A percentile compares a stretch with the other conserved stretches of the same genome.
Evolutionary conservation across 2,888 invertebrate genomes (phyloP).

Genomic region (Tipula helvola): DNA sequence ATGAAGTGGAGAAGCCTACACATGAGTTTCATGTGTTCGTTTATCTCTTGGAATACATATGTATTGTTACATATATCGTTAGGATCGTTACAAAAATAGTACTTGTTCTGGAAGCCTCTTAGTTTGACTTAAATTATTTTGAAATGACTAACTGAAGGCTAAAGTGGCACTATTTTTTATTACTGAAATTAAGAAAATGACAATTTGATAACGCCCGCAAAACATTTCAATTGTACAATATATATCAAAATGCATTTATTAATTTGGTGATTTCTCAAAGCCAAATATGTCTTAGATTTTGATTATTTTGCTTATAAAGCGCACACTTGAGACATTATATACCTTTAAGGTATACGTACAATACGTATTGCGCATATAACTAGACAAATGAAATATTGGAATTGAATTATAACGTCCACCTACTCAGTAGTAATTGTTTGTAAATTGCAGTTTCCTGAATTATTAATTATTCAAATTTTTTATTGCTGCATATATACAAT

Average conservation of each 20-base stretch:
- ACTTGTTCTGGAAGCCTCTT: too few relatives aligned
- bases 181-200: neutral
- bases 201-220: neutral
- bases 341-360: neutral
- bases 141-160: neutral
- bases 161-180: neutral
- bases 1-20: neutral
- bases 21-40: neutral
- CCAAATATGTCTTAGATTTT: neutral
- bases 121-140: too few relatives aligned
- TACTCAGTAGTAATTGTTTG: neutral
- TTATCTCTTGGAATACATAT: neutral
- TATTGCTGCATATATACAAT: neutral
- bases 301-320: neutral
- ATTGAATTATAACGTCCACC: neutral
- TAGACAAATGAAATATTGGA: neutral
- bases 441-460: neutral
- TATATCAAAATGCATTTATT: neutral
- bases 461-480: neutral
- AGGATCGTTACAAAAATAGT: too few relatives aligned
- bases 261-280: neutral
- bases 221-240: neutral
- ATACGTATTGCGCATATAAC: neutral
- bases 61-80: neutral
- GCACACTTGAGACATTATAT: neutral